Conservation (phyloP, 2,797 vertebrate species). For the Threskiornis aethiopicus region DNA sequence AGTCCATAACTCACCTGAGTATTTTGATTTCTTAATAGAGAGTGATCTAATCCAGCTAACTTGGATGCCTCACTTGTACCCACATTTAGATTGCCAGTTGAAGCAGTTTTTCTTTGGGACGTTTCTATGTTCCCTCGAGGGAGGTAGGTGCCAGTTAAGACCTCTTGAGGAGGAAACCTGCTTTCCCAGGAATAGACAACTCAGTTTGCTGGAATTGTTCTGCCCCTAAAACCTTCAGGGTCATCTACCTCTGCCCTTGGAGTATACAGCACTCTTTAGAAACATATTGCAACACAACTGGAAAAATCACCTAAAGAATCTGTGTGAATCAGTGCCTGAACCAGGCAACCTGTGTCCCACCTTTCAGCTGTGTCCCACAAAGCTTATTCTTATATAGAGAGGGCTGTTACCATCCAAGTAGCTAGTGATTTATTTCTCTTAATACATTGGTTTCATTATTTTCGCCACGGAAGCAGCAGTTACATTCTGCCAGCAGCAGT, state of each 20-base stretch:
- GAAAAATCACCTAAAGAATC: neutral
- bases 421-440: neutral
- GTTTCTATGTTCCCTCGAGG: neutral
- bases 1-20: neutral
- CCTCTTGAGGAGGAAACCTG: neutral
- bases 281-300: neutral
- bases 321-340: neutral
- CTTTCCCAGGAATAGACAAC: neutral
- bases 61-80: neutral
- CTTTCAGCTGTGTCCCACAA: neutral
- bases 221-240: neutral
- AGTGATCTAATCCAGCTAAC: neutral
- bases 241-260: neutral
- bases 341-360: neutral
- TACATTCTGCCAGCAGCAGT: neutral
- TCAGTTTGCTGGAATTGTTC: neutral
- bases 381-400: neutral
- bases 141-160: neutral
- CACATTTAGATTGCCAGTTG: neutral
- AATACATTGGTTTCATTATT: neutral
- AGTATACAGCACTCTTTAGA: neutral
- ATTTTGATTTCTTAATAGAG: neutral
- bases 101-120: neutral
- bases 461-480: neutral
- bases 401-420: neutral